Evolutionary conservation across 2,888 invertebrate genomes (phyloP), one percentile per base, ranked within the genome.

Genomic region (Drosophila maculinotata): DNA sequence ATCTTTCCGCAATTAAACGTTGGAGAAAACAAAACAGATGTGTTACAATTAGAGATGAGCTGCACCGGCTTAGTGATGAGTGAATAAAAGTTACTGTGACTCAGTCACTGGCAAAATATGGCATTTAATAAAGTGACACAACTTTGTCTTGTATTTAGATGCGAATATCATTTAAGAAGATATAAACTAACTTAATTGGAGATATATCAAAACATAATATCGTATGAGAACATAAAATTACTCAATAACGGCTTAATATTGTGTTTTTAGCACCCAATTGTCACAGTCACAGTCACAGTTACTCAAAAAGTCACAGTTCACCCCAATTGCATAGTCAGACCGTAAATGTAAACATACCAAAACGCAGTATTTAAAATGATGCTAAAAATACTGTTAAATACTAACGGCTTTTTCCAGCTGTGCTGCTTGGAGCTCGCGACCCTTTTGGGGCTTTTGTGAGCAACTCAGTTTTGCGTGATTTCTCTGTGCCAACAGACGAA

Each of bases 381-480:
- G 8, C 15, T n/a, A 33, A 48, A 54, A 64, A 57, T 54, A 47
- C 49, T 45, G 10, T 23, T 9, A 35, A 26, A n/a, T 23, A 41
- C 35, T 3, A 53, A 39, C 47, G 38, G 17, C 25, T 26, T 45
- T 20, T 4, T 4, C 17, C 72, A 73, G 72, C 72, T 73, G 72
- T 56, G 70, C 25, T 52, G 44, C 28, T 39, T 60, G 48, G 33
- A 54, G 57, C 71, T 57, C 20, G 44, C 41, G 26, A 41, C 70
- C 66, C 71, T 62, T 67, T 36, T 45, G 70, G 69, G 67, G 51
- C 41, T 52, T 65, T 39, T 26, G 63, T 20, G 59, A 62, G 53
- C n/a, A 39, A 28, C 4, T 69, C 52, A 80, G 80, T 80, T 66
- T 10, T 48, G 31, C 12, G 49, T 67, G 71, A 71, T 78, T 75